Evolutionary conservation across 2,797 vertebrate species (phyloP), one percentile per base, ranked within the genome.

Genomic region (Diplodus sargus): DNA sequence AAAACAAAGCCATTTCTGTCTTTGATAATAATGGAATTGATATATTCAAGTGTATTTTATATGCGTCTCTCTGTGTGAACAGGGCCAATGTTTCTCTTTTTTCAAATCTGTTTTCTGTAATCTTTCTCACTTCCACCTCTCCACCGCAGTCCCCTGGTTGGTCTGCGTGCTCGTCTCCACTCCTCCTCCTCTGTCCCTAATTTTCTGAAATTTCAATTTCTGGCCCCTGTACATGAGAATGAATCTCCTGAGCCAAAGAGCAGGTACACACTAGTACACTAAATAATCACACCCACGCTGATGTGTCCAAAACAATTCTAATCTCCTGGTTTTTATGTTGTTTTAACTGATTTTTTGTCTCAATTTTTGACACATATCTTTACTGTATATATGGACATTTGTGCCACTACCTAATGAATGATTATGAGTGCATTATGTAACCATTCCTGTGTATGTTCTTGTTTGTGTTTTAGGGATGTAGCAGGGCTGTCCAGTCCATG

Each of bases 181-280:
- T 97, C 97, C 91, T 99, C 97, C 62, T 98, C 97, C 85, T 99
- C 98, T 96, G 97, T 99, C 93, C 98, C 98, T 95, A 99, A 99
- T 95, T 99, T 99, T 96, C 96, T 99, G 95, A 99, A 99, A 97
- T 99, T 99, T 96, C 96, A 96, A 96, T 99, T 99, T 96, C 95
- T 99, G 96, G 96, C 97, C 88, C 97, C 97, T 90, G 96, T 99
- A 93, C 96, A 97, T 94, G 97, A 98, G 93, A 97, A 96, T 91
- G 97, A 96, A 94, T 95, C 94, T 89, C 94, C 94, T 92, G 95
- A 96, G 81, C 95, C 92, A 87, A 96, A 90, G 63, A 94, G 89
- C 95, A 98, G 98, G 98, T 99, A 98, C 94, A 94, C 7, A 49
- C 76, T 56, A 25, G 11, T 39, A 66, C 76, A 75, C 45, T 16